Evolutionary conservation across 2,888 invertebrate species (phyloP), one percentile per base, ranked within the genome.

Genomic region (Lycaena phlaeas): DNA sequence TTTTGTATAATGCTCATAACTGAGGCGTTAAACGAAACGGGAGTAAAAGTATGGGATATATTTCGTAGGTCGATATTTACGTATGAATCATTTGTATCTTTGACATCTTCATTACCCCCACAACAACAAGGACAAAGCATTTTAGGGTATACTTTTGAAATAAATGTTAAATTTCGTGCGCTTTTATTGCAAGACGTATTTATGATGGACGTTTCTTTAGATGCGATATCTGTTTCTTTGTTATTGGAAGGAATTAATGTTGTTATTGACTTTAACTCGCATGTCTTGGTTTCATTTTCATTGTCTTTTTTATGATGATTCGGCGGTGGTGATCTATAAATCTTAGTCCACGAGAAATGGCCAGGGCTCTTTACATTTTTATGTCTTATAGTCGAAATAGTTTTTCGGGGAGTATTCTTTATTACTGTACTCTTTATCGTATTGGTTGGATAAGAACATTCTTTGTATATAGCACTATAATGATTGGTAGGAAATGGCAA

Each of bases 41-140:
- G 42, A 42, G 54, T 48, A 11, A 55, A 48, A 34, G 45, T 48
- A 11, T 51, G 48, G 39, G 58, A 39, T 43, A 44, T 26, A 43
- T 44, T 44, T 5, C 52, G 61, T 22, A 76, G 50, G 43, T 74
- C 61, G 9, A 78, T 67, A 37, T 57, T 69, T 56, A 77, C 73
- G 44, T 67, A 76, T 1, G 72, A 76, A 44, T 56, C 63, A 6
- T 42, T 49, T n/a, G 55, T 41, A 28, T 64, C 57, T 11, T 53
- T 38, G 3, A 44, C 46, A 40, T 63, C 64, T 1, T 59, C 62
- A n/a, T n/a, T n/a, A 3, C 64, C 65, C 3, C 69, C 68, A 15
- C 61, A 60, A 44, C 76, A 76, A 48, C 79, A 79, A 1, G 79
- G 77, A 36, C 78, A 81, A 1, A 68, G 12, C 0, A 65, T 15